Conservation (phyloP, 2,113 vertebrate genomes). For the Dinomys branickii region DNA sequence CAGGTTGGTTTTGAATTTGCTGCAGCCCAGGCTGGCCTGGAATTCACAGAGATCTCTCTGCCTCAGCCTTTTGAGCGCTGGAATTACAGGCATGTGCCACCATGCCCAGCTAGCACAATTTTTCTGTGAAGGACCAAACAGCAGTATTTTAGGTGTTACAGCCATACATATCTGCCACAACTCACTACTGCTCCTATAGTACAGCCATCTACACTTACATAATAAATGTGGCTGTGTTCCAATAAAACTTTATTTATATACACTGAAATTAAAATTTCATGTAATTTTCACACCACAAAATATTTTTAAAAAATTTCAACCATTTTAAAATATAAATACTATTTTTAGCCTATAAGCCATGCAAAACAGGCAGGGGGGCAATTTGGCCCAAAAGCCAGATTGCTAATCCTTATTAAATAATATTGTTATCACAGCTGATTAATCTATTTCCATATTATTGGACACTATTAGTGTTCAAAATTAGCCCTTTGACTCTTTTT, state of each 20-base stretch:
- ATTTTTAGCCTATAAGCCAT: background rate
- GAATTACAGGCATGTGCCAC: background rate
- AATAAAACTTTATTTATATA: slow-evolving; percentile 25
- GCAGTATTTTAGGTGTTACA: background rate
- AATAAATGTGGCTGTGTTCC: background rate
- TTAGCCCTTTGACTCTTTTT: background rate
- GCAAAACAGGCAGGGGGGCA: background rate
- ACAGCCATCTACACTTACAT: background rate
- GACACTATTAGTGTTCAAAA: background rate
- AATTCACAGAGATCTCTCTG: background rate
- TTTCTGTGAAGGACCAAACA: background rate
- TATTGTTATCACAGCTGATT: background rate
- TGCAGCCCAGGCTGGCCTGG: background rate
- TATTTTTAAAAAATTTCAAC: background rate
- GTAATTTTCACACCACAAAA: background rate
- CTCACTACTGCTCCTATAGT: background rate
- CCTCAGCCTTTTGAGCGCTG: background rate
- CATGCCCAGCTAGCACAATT: background rate
- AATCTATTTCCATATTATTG: background rate
- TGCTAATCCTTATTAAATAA: background rate
- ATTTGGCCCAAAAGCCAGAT: background rate
- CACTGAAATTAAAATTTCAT: slow-evolving; percentile 10
- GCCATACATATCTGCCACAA: background rate
- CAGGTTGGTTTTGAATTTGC: background rate
- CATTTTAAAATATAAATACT: background rate